phyloP scores from a whole-genome alignment of 2,888 invertebrate genomes.

The Monoplex corrugatus region DNA sequence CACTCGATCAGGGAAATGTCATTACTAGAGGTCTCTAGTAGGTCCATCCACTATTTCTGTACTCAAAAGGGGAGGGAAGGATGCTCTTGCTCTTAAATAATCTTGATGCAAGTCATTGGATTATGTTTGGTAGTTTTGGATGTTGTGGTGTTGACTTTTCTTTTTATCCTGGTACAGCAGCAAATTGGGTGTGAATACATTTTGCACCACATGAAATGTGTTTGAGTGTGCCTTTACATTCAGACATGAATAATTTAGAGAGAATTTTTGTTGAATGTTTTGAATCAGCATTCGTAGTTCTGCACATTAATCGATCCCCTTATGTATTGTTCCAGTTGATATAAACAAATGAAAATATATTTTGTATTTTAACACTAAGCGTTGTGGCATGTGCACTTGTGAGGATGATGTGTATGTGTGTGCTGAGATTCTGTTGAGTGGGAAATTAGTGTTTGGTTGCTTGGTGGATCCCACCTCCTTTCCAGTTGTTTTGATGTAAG shows the following conservation, averaged over 20 bases:
- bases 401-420: background rate
- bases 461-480: no score
- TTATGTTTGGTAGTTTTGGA: constrained; percentile 1
- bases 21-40: no score
- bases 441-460: background rate
- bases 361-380: constrained; percentile 23
- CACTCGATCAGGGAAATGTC: no score
- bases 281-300: constrained; percentile 31
- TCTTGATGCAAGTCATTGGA: no score
- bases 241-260: background rate
- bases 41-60: no score
- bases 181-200: background rate
- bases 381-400: background rate
- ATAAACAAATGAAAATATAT: constrained; percentile 27
- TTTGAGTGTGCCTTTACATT: constrained; percentile 23
- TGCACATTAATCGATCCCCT: background rate
- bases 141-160: background rate
- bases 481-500: no score
- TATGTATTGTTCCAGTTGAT: constrained; percentile 12
- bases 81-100: no score
- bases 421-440: background rate
- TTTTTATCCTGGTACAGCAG: background rate
- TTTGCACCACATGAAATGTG: background rate
- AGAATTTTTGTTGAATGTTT: background rate
- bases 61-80: no score